These are phyloP conservation scores for Darwinula stevensoni DNA, from an alignment of 2,888 invertebrate species.

Conservation along the genomic window DNA sequence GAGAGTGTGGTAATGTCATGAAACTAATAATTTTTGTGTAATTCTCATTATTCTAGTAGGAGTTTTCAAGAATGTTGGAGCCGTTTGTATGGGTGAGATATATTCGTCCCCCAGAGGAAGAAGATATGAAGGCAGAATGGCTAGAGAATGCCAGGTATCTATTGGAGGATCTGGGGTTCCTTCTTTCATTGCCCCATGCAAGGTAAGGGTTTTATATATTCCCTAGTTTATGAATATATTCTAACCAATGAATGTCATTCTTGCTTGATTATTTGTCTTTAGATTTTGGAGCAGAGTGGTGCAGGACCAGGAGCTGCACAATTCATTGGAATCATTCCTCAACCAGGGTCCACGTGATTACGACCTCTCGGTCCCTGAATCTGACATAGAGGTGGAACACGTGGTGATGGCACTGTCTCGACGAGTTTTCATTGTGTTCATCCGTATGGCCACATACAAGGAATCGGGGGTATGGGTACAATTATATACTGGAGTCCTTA, in stretches of 20 bases:
- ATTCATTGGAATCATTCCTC: constrained; percentile 34
- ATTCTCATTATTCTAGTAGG: too few relatives aligned
- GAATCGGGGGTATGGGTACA: constrained; percentile 30
- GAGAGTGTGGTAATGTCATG: too few relatives aligned
- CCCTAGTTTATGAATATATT: too few relatives aligned
- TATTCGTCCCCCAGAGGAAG: too few relatives aligned
- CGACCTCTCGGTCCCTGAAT: constrained; percentile 14
- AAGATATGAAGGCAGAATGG: constrained; percentile 40
- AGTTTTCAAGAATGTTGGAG: too few relatives aligned
- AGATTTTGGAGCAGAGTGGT: constrained; percentile 23
- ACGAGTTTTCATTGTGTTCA: constrained; percentile 33
- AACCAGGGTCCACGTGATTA: constrained; percentile 32
- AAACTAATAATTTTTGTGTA: too few relatives aligned
- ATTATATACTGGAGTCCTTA: too few relatives aligned
- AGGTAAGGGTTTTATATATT: too few relatives aligned
- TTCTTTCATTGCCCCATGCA: constrained; percentile 33
- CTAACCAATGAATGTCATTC: constrained; percentile 26
- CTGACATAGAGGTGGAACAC: constrained; percentile 19
- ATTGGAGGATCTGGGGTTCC: constrained; percentile 32
- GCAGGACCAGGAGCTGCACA: constrained; percentile 29
- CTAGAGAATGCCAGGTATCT: constrained; percentile 27
- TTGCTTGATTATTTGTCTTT: constrained; percentile 4
- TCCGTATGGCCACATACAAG: constrained; percentile 43
- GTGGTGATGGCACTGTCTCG: constrained; percentile 25
- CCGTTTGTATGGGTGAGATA: too few relatives aligned